Evolutionary conservation across 2,888 invertebrate genomes (phyloP).

Genomic region (Pollenia angustigena): DNA sequence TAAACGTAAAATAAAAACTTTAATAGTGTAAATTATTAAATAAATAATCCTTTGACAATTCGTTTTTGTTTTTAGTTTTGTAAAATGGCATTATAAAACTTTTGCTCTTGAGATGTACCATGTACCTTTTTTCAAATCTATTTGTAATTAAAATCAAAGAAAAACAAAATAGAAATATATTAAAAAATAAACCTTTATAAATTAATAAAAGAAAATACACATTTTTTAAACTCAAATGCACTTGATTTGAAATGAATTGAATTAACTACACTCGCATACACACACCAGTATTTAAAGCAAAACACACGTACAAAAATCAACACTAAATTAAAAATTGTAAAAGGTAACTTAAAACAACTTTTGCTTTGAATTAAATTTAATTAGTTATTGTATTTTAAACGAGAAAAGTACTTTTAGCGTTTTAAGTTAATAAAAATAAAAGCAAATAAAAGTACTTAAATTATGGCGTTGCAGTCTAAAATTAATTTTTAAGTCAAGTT

Average conservation of each 20-base stretch:
- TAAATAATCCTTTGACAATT: conserved; percentile 8
- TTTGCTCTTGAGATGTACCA: conserved; percentile 63
- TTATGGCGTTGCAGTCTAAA: conserved; percentile 67
- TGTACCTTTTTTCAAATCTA: conserved; percentile 61
- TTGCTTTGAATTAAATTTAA: conserved; percentile 40
- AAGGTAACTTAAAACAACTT: conserved; percentile 41
- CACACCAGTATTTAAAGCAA: background rate
- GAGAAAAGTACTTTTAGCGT: conserved; percentile 25
- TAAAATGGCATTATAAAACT: conserved; percentile 13
- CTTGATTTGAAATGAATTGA: conserved; percentile 16
- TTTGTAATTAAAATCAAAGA: conserved; percentile 7
- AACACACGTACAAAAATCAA: background rate
- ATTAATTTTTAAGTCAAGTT: conserved; percentile 58
- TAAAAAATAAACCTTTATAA: background rate
- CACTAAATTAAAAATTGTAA: conserved; percentile 17
- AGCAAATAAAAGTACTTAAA: conserved; percentile 36
- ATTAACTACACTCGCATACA: conserved; percentile 15
- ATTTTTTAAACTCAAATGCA: conserved; percentile 25
- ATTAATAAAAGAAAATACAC: conserved; percentile 8
- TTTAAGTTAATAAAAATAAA: conserved; percentile 15
- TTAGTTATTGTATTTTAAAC: conserved; percentile 39
- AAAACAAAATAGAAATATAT: conserved; percentile 4
- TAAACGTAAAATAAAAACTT: background rate
- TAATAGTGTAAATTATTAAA: background rate
- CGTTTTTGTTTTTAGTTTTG: conserved; percentile 26